phyloP scores from a whole-genome alignment of 1,140 invertebrate genomes.

The Thaumatotibia leucotreta region DNA sequence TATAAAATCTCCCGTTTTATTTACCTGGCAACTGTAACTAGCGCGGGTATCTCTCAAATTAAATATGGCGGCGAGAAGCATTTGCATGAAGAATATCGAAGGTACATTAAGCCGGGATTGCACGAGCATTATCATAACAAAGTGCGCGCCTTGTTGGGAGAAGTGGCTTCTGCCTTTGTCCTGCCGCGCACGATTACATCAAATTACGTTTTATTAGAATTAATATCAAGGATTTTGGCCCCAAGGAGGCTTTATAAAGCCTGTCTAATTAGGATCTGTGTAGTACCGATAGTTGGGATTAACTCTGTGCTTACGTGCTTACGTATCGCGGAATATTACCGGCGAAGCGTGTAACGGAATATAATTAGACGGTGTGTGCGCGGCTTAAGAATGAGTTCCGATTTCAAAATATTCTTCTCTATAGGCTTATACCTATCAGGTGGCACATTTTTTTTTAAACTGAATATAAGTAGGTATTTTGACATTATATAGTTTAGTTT shows the following conservation, averaged over 20 bases:
- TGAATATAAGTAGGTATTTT: no score
- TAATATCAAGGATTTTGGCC: constrained; percentile 16
- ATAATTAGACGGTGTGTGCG: constrained; percentile 7
- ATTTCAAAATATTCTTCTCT: background rate
- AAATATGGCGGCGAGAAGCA: constrained; percentile 17
- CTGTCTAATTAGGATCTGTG: background rate
- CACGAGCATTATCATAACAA: constrained; percentile 17
- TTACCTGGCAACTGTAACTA: constrained; percentile 13
- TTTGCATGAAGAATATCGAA: constrained; percentile 21
- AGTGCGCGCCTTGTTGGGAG: constrained; percentile 14
- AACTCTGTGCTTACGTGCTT: background rate
- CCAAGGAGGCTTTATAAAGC: background rate
- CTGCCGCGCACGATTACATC: constrained; percentile 15
- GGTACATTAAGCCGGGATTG: constrained; percentile 13
- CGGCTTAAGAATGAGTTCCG: background rate
- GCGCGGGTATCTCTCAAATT: constrained; percentile 15
- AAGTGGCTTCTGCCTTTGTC: constrained; percentile 16
- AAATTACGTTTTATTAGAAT: constrained; percentile 21
- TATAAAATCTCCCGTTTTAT: constrained; percentile 7
- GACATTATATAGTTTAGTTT: no score
- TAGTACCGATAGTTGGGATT: constrained; percentile 8
- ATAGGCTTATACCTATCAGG: background rate
- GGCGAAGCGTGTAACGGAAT: background rate
- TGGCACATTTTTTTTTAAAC: background rate
- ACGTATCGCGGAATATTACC: background rate